phyloP scores from a whole-genome alignment of 2,888 invertebrate species.

The Morinoia aosen region DNA sequence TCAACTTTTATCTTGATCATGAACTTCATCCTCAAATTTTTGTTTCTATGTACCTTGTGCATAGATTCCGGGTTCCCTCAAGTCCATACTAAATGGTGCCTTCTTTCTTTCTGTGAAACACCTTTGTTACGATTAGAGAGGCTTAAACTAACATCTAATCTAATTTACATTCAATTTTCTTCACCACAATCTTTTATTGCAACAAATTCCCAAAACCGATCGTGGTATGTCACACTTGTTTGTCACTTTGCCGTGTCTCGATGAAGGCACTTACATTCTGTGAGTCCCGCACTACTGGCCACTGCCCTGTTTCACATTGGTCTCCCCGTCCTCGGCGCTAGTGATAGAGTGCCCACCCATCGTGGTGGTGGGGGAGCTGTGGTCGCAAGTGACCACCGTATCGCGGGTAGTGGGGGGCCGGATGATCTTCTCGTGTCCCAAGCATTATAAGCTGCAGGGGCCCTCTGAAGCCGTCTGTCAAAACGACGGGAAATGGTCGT shows the following conservation, averaged over 20 bases:
- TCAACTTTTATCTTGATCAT: too few species aligned
- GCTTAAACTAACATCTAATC: neutral
- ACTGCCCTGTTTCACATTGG: neutral
- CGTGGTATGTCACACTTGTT: neutral
- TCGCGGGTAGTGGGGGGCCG: constrained; percentile 86
- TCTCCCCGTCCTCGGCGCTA: constrained; percentile 69
- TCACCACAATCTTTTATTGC: neutral
- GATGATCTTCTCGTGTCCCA: constrained; percentile 84
- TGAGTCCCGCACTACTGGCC: neutral
- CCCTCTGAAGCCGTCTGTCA: constrained; percentile 83
- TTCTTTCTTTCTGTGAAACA: too few species aligned
- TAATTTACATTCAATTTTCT: neutral
- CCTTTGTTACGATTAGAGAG: too few species aligned
- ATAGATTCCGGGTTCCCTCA: too few species aligned
- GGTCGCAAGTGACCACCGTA: constrained; percentile 80
- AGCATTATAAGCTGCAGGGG: constrained; percentile 83
- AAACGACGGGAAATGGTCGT: constrained; percentile 85
- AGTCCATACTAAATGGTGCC: too few species aligned
- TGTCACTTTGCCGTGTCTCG: neutral
- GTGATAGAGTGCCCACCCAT: constrained; percentile 82
- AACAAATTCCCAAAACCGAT: neutral
- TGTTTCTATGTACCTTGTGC: too few species aligned
- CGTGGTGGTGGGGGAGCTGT: constrained; percentile 45
- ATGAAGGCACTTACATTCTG: neutral
- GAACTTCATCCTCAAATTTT: too few species aligned